phyloP scores from a whole-genome alignment of 1,140 invertebrate species.

The Rhagoletis pomonella region DNA sequence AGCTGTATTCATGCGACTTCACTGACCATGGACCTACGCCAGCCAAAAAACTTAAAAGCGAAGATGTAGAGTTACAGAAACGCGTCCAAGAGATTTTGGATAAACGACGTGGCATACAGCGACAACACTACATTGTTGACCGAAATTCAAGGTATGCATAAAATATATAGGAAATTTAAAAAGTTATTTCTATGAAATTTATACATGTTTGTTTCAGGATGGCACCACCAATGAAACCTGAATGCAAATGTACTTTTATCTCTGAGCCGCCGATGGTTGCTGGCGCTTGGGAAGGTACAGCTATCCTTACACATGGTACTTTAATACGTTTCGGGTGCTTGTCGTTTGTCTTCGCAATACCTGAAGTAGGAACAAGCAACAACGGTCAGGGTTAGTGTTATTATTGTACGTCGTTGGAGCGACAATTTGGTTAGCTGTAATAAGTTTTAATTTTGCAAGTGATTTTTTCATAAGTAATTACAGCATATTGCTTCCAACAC shows the following conservation, averaged over 20 bases:
- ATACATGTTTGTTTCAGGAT: constrained; percentile 62
- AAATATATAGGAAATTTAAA: constrained; percentile 14
- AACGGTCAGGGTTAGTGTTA: constrained; percentile 20
- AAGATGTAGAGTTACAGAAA: constrained; percentile 67
- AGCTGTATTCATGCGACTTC: constrained; percentile 89
- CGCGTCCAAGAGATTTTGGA: constrained; percentile 70
- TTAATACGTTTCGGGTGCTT: constrained; percentile 90
- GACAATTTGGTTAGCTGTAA: constrained; percentile 16
- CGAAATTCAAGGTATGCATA: constrained; percentile 60
- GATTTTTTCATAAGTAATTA: neutral
- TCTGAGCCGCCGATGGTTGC: constrained; percentile 68
- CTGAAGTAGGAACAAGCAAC: constrained; percentile 68
- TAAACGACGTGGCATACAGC: constrained; percentile 68
- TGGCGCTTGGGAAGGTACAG: constrained; percentile 92
- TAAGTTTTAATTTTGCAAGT: constrained; percentile 17
- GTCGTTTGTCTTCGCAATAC: constrained; percentile 86
- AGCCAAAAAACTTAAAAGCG: constrained; percentile 64
- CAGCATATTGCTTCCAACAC: neutral
- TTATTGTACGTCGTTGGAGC: neutral
- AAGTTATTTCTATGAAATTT: neutral
- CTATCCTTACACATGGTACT: constrained; percentile 88
- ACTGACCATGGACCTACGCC: constrained; percentile 68
- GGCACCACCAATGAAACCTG: constrained; percentile 65
- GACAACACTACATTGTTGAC: constrained; percentile 61
- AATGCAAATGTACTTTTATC: constrained; percentile 64